Evolutionary conservation across 37 sponge, comb jelly and placozoan species (phyloP).

Genomic region (Trichoplax adhaerens): DNA sequence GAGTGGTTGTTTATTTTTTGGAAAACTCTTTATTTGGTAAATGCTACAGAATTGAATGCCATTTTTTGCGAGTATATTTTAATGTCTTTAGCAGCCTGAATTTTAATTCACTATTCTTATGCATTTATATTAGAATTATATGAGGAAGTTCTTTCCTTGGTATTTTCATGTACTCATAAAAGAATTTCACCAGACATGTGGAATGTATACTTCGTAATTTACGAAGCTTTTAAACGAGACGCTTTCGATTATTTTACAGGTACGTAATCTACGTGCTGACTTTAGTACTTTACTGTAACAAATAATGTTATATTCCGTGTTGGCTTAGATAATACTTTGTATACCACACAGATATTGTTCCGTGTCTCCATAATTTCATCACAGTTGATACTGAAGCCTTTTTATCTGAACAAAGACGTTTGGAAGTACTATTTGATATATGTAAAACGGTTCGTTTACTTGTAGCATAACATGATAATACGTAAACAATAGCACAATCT

Average conservation of each 20-base stretch:
- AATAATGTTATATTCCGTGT: background rate
- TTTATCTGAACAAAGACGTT: slow-evolving; percentile 24
- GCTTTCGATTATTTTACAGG: slow-evolving; percentile 80
- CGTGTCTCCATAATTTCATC: slow-evolving; percentile 63
- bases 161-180: slow-evolving; percentile 2
- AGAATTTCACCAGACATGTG: slow-evolving; percentile 19
- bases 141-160: slow-evolving; percentile 1
- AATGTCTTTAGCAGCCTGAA: too few species aligned
- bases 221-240: slow-evolving; percentile 62
- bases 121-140: too few species aligned
- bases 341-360: slow-evolving; percentile 47
- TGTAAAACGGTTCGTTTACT: slow-evolving; percentile 37
- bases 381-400: slow-evolving; percentile 57
- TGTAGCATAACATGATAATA: background rate
- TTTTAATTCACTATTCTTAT: too few species aligned
- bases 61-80: too few species aligned
- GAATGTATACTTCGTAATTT: background rate
- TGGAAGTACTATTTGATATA: slow-evolving; percentile 8
- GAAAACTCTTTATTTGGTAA: too few species aligned
- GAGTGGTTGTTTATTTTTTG: too few species aligned
- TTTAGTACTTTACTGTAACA: slow-evolving; percentile 1
- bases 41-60: too few species aligned
- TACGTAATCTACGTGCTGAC: background rate
- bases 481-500: background rate
- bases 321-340: background rate